Conservation (phyloP, 2,888 invertebrate species). For the Nephrotoma flavescens region DNA sequence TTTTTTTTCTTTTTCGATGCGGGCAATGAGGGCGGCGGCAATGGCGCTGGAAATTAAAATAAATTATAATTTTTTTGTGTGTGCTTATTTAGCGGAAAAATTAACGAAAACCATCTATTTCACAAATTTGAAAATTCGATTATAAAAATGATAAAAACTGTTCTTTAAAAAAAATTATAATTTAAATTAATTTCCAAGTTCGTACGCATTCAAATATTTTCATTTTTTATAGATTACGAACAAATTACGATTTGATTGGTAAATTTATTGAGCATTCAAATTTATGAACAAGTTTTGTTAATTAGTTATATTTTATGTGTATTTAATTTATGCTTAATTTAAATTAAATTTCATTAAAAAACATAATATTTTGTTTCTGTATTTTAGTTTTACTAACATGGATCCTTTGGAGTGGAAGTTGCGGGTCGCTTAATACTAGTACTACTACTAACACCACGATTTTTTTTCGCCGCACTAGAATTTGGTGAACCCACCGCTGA, state of each 20-base stretch:
- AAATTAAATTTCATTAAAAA: background rate
- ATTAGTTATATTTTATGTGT: background rate
- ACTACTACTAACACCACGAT: background rate
- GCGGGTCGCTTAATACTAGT: background rate
- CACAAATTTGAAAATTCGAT: background rate
- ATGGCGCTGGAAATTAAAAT: slow-evolving; percentile 5
- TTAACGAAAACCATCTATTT: background rate
- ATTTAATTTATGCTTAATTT: background rate
- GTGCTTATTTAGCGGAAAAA: background rate
- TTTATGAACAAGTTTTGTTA: background rate
- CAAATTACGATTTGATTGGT: background rate
- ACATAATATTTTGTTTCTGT: background rate
- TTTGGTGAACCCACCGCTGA: slow-evolving; percentile 25
- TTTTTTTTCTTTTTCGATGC: slow-evolving; percentile 4
- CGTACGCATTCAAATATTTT: background rate
- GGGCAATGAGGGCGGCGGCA: background rate
- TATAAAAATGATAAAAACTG: no score
- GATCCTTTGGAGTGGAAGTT: background rate
- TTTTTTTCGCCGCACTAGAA: slow-evolving; percentile 19
- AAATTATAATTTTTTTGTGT: background rate
- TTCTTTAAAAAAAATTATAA: background rate
- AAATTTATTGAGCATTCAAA: background rate
- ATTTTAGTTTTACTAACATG: background rate
- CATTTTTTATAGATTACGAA: background rate
- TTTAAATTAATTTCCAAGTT: background rate